Evolutionary conservation across 2,888 invertebrate genomes (phyloP).

Genomic region (Eulithis testata): DNA sequence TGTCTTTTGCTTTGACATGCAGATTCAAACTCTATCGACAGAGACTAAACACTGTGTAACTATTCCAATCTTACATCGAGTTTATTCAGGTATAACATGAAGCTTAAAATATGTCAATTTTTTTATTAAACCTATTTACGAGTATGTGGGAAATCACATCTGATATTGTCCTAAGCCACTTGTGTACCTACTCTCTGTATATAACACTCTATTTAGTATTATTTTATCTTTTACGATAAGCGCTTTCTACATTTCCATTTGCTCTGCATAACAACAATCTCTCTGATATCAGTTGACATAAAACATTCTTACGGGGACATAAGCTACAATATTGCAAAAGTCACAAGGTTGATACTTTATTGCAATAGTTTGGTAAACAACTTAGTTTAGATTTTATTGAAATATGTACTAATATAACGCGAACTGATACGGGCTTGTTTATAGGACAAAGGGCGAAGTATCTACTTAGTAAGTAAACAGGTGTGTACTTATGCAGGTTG

Average conservation of each 20-base stretch:
- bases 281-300: constrained; percentile 45
- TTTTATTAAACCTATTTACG: too few relatives aligned
- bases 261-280: constrained; percentile 51
- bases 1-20: too few relatives aligned
- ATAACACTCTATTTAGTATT: constrained; percentile 46
- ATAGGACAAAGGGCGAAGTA: background rate
- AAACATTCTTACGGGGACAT: constrained; percentile 26
- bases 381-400: constrained; percentile 11
- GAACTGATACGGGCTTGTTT: background rate
- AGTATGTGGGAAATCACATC: background rate
- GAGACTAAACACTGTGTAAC: too few relatives aligned
- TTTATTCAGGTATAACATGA: too few relatives aligned
- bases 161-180: constrained; percentile 40
- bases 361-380: constrained; percentile 30
- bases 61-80: too few relatives aligned
- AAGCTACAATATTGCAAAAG: constrained; percentile 28
- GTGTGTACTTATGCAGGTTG: too few relatives aligned
- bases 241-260: constrained; percentile 58
- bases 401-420: constrained; percentile 5
- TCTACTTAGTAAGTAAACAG: too few relatives aligned
- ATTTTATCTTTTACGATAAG: constrained; percentile 55
- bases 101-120: too few relatives aligned
- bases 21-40: too few relatives aligned
- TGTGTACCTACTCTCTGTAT: constrained; percentile 50
- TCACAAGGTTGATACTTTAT: constrained; percentile 18